Evolutionary conservation across 2,888 invertebrate genomes (phyloP), one percentile per base, ranked within the genome.

Genomic region (Girardia tigrina): DNA sequence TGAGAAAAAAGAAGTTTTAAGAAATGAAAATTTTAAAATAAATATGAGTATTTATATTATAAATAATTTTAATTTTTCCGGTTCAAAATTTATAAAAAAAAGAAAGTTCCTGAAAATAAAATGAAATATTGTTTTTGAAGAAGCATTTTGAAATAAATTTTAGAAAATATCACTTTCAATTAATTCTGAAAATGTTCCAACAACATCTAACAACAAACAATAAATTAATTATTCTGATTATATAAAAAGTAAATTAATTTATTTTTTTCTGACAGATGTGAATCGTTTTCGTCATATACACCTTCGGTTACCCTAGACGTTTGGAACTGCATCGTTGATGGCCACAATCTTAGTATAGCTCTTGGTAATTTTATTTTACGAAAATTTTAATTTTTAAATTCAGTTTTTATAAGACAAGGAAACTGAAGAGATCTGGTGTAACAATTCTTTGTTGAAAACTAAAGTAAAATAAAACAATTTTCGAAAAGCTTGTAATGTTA

Each of bases 381-480:
- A 20, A n/a, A n/a, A n/a, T n/a, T n/a, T n/a, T n/a, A 36, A 16
- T 36, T 12, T 12, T 36, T 36, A 36, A n/a, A n/a, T 56, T 36
- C 36, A 36, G 16, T 36, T 36, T 20, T 56, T 56, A 20, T n/a
- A 6, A 56, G 56, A 56, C 23, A 56, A 56, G 23, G 56, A 56
- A 56, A 56, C 56, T 16, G n/a, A 56, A 8, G 56, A 56, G n/a
- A 56, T 56, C n/a, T 56, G 56, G 56, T 56, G 56, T n/a, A 56
- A 56, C 23, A 23, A 56, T 56, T 4, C 56, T 56, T 16, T 56
- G n/a, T n/a, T 56, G 2, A 56, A 56, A 56, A 56, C 56, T 56
- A 56, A 56, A 56, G 56, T 56, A n/a, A 56, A 56, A 56, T 8
- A 56, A n/a, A 12, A 16, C 23, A 2, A 56, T 20, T 12, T 8